Evolutionary conservation across 2,888 invertebrate species (phyloP).

Genomic region (Pseudococcus viburni): DNA sequence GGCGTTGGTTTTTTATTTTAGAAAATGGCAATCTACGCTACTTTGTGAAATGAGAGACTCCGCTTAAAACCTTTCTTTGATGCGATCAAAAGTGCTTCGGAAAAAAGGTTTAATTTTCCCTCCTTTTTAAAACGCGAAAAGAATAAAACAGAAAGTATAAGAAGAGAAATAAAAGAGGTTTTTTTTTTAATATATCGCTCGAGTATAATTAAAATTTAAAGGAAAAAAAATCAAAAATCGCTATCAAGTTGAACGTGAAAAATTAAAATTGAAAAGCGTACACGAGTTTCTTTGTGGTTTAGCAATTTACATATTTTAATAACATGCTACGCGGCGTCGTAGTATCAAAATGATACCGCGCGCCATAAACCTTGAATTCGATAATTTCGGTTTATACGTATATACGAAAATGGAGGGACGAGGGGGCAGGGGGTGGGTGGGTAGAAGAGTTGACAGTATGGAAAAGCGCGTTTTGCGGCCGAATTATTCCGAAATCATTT

Average conservation of each 20-base stretch:
- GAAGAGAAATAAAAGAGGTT: conserved; percentile 14
- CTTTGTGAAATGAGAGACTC: conserved; percentile 61
- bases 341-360: conserved; percentile 42
- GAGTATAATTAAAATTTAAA: conserved; percentile 40
- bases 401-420: neutral
- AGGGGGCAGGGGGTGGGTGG: neutral
- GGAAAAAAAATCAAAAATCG: conserved; percentile 31
- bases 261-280: conserved; percentile 50
- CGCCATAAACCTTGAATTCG: conserved; percentile 42
- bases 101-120: conserved; percentile 56
- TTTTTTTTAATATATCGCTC: conserved; percentile 23
- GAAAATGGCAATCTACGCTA: conserved; percentile 58
- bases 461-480: conserved; percentile 62
- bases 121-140: conserved; percentile 37
- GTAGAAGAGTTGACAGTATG: conserved; percentile 59
- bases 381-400: neutral
- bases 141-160: conserved; percentile 17
- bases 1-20: conserved; percentile 57
- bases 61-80: conserved; percentile 61
- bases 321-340: conserved; percentile 26
- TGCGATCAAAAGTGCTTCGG: conserved; percentile 60
- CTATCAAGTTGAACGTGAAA: conserved; percentile 39
- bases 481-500: conserved; percentile 64
- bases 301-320: conserved; percentile 53
- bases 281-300: conserved; percentile 43